Conservation (phyloP, 1,140 invertebrate genomes). For the Xylocopa sonorina region DNA sequence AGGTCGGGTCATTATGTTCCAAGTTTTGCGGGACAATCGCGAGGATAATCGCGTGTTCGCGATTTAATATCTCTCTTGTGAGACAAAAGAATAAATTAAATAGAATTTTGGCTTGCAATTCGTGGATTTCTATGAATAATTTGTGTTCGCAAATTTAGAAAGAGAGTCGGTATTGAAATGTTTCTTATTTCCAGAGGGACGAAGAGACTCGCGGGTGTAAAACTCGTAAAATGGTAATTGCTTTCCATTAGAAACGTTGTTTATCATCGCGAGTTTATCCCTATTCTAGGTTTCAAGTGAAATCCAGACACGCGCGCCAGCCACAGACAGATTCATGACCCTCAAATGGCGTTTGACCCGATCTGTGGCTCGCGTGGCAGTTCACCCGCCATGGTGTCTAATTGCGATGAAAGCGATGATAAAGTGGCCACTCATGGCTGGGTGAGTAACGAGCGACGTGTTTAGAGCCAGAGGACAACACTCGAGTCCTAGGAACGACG, state of each 20-base stretch:
- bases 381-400: slow-evolving; percentile 38
- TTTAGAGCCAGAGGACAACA: slow-evolving; percentile 9
- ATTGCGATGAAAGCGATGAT: slow-evolving; percentile 58
- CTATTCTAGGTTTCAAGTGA: slow-evolving; percentile 30
- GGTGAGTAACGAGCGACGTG: slow-evolving; percentile 44
- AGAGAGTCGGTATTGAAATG: too few relatives aligned
- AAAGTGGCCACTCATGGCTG: slow-evolving; percentile 45
- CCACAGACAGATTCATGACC: slow-evolving; percentile 23
- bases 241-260: too few relatives aligned
- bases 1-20: too few relatives aligned
- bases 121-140: too few relatives aligned
- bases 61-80: too few relatives aligned
- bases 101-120: too few relatives aligned
- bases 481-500: background rate
- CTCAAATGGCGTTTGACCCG: slow-evolving; percentile 49
- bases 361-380: slow-evolving; percentile 20
- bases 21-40: too few relatives aligned
- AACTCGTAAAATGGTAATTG: background rate
- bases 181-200: too few relatives aligned
- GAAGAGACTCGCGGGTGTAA: too few relatives aligned
- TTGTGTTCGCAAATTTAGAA: too few relatives aligned
- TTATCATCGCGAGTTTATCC: slow-evolving; percentile 21
- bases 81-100: too few relatives aligned
- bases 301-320: slow-evolving; percentile 29
- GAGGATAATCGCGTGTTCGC: too few relatives aligned